Percentiles rank a stretch among this genome's conserved stretches.
phyloP scores from a whole-genome alignment of 2,888 invertebrate species.

The Epistrophella euchroma region DNA sequence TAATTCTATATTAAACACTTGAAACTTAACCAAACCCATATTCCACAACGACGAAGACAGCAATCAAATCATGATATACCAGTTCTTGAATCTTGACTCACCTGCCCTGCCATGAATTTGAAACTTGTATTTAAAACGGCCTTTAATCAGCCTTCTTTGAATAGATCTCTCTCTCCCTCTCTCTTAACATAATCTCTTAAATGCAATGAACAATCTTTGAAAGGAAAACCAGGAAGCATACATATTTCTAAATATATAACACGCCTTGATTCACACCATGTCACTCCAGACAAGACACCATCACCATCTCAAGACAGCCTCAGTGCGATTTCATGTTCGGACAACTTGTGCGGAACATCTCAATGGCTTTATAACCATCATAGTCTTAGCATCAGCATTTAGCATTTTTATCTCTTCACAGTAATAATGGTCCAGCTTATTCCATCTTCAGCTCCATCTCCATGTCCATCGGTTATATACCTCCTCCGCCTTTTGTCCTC shows the following conservation, averaged over 20 bases:
- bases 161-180: constrained; percentile 6
- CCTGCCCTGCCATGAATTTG: constrained; percentile 27
- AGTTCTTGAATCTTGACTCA: constrained; percentile 37
- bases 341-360: constrained; percentile 57
- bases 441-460: constrained; percentile 20
- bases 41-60: not conserved
- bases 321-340: constrained; percentile 22
- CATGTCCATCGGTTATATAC: not conserved
- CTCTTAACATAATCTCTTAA: not conserved
- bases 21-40: constrained; percentile 15
- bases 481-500: constrained; percentile 49
- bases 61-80: not conserved
- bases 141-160: constrained; percentile 36
- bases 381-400: constrained; percentile 17
- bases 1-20: not conserved
- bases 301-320: constrained; percentile 12
- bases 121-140: constrained; percentile 27
- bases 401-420: constrained; percentile 40
- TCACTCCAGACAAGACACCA: constrained; percentile 33
- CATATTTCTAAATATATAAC: not conserved
- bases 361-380: constrained; percentile 57
- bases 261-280: constrained; percentile 36
- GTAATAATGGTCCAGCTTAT: constrained; percentile 49
- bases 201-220: constrained; percentile 13
- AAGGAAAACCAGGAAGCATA: constrained; percentile 70